Base-by-base conservation (phyloP, 2,797 vertebrate genomes). In the Fistularia commersonii region DNA sequence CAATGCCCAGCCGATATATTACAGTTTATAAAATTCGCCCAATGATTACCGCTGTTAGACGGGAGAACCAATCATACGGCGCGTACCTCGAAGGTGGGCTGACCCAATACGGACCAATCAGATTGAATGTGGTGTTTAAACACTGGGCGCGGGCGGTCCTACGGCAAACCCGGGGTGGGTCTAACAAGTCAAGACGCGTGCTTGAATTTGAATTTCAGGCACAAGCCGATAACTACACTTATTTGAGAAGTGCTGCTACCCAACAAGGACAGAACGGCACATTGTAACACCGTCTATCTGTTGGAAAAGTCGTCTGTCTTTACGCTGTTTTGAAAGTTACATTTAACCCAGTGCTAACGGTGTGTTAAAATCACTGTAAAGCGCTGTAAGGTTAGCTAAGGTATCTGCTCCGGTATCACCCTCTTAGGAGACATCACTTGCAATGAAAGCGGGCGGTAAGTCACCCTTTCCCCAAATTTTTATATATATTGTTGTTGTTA, bases 391-490 rank as follows among this genome's bases (percentile, higher is more conserved):
- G 6, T 37, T 45, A 54, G 64, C 57, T 52, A 37, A 49, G 23
- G 23, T 23, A n/a, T n/a, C n/a, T n/a, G n/a, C 23, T 23, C 23
- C 40, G 45, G 11, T 46, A 14, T 41, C 34, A 50, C 68, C 58
- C 36, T 53, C 44, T 1, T 8, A 66, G 50, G 53, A 68, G 68
- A 62, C 54, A 62, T 54, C 64, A n/a, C 69, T 83, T 83, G 90
- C 83, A 79, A 92, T 92, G 91, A 92, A 91, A 90, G 89, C 85
- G 47, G 88, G 89, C 66, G 88, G 91, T 92, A 84, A 92, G 90
- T 88, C 37, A 36, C 8, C 50, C 6, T 31, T 52, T 8, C 49
- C 23, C 23, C 4, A 2, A 23, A 23, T n/a, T n/a, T n/a, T n/a
- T n/a, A n/a, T n/a, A n/a, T n/a, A n/a, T n/a, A 23, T 23, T 23